phyloP scores from a whole-genome alignment of 2,113 vertebrate genomes.

The Forbesichthys agassizii region DNA sequence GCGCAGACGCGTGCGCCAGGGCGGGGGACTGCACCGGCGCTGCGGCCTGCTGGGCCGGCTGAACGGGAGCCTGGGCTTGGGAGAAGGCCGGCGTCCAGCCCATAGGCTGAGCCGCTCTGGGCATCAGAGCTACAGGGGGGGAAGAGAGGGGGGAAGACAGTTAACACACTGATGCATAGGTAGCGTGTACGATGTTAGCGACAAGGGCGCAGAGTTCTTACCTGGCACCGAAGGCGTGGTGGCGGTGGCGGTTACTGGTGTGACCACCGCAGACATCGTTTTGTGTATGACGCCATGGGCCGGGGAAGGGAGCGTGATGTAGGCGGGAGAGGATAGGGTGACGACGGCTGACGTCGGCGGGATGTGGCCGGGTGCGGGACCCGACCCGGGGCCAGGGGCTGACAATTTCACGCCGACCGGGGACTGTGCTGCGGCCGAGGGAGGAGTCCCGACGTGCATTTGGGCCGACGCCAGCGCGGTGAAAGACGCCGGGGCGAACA shows the following conservation, averaged over 20 bases:
- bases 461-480: constrained; percentile 8
- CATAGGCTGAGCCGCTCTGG: constrained; percentile 59
- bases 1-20: constrained; percentile 13
- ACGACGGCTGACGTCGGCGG: constrained; percentile 47
- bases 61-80: constrained; percentile 57
- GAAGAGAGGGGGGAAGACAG: neutral
- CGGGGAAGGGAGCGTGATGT: constrained; percentile 40
- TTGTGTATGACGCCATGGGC: constrained; percentile 46
- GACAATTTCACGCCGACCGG: constrained; percentile 38
- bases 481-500: neutral
- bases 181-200: neutral
- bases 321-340: constrained; percentile 50
- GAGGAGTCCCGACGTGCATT: constrained; percentile 17
- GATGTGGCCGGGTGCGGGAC: constrained; percentile 50
- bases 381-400: neutral
- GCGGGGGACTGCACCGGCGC: constrained; percentile 49
- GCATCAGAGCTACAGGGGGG: constrained; percentile 50
- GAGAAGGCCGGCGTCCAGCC: constrained; percentile 49
- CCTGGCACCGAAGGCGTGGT: constrained; percentile 85
- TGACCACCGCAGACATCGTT: constrained; percentile 61
- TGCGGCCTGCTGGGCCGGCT: constrained; percentile 58
- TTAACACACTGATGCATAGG: neutral
- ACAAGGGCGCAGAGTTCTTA: constrained; percentile 48
- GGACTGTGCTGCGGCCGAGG: constrained; percentile 29
- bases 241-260: constrained; percentile 73